These are phyloP conservation scores for Scaptomyza parva DNA, from an alignment of 2,888 invertebrate species.

Conservation along the genomic window DNA sequence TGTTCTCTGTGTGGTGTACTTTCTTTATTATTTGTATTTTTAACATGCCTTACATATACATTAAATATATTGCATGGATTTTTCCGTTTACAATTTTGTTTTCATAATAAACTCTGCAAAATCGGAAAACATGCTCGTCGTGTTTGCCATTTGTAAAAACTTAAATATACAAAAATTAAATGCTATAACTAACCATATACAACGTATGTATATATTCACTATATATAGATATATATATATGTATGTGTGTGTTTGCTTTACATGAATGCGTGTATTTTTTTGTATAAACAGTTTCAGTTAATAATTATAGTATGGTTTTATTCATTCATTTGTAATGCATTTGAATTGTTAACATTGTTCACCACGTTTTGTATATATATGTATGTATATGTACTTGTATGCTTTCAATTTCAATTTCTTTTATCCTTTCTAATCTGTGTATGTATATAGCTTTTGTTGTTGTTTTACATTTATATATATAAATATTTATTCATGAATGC, in stretches of 20 bases:
- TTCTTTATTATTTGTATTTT: constrained; percentile 26
- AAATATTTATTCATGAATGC: constrained; percentile 59
- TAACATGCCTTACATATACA: constrained; percentile 48
- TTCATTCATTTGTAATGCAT: constrained; percentile 70
- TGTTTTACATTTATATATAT: constrained; percentile 26
- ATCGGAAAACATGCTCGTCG: constrained; percentile 54
- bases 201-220: constrained; percentile 44
- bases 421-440: constrained; percentile 41
- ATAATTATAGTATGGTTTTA: constrained; percentile 67
- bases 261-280: constrained; percentile 44
- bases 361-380: constrained; percentile 70
- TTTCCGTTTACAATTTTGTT: constrained; percentile 28
- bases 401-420: constrained; percentile 47
- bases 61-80: constrained; percentile 49
- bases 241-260: constrained; percentile 48
- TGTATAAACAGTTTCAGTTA: constrained; percentile 70
- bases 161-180: constrained; percentile 77
- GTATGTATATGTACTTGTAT: constrained; percentile 55
- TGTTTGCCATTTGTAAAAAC: constrained; percentile 66
- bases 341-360: constrained; percentile 80
- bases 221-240: constrained; percentile 42
- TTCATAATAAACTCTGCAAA: constrained; percentile 56
- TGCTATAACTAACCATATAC: constrained; percentile 74
- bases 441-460: constrained; percentile 29
- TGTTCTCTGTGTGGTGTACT: constrained; percentile 52